Base-by-base conservation (phyloP, 2,888 invertebrate species). In the Drosophila greeni region DNA sequence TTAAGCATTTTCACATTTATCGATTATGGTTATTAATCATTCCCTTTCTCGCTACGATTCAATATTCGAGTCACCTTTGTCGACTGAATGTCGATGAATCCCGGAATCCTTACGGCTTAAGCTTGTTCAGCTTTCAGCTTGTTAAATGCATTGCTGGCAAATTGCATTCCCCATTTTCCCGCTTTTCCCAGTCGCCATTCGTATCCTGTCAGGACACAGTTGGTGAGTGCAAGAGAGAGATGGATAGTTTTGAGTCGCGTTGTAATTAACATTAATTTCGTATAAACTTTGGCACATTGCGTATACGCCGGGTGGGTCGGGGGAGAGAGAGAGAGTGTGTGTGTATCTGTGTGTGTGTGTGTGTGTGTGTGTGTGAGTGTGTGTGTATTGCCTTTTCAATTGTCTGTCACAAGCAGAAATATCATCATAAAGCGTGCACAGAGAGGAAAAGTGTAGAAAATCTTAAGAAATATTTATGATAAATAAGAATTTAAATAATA, bases 181-280 rank as follows among this genome's bases (percentile, higher is more conserved):
- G 59, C 60, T 16, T 31, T 26, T 23, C 8, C 20, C 18, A 11
- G 18, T 5, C 20, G 16, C 24, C 9, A 16, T 39, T 33, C 34
- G 49, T 42, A 26, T 43, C 42, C 42, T 62, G 49, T 49, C 61
- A 62, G 62, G 49, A 62, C 61, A 43, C 61, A 62, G 61, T 43
- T 62, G 64, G 11, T 42, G 37, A 29, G 58, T 58, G 58, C 58
- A 20, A 57, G 34, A 1, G 34, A 1, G 49, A 61, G 45, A 58
- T 55, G 66, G 49, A 66, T 57, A 59, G 57, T 45, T 36, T 24
- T 24, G 23, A 29, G 42, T 69, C 43, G 69, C 62, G 57, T 56
- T 52, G 68, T 70, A 80, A 78, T 83, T 70, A 77, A 73, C 73
- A 67, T 81, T 52, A 83, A 77, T 66, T 72, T 76, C 64, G 61